Evolutionary conservation across 2,888 invertebrate species (phyloP).

Genomic region (Platynereis dumerilii): DNA sequence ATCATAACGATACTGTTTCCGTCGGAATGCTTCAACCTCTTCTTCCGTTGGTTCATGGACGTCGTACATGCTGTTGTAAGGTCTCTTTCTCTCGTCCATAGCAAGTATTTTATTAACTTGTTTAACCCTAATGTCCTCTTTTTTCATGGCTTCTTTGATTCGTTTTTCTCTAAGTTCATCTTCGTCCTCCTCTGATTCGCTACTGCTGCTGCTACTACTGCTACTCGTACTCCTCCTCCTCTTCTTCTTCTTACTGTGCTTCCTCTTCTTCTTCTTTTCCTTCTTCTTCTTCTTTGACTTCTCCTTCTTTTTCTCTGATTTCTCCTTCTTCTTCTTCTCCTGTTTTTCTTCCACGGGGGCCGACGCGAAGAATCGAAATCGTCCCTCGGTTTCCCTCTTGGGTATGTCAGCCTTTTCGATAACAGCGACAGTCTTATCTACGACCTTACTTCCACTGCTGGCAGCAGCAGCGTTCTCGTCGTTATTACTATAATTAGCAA

Average conservation of each 20-base stretch:
- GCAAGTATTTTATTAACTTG: constrained; percentile 73
- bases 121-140: constrained; percentile 52
- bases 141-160: constrained; percentile 53
- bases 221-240: constrained; percentile 40
- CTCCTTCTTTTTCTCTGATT: neutral
- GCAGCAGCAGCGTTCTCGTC: neutral
- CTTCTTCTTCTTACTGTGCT: constrained; percentile 47
- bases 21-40: constrained; percentile 91
- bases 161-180: constrained; percentile 44
- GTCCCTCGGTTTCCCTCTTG: neutral
- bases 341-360: constrained; percentile 47
- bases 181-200: constrained; percentile 41
- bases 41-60: constrained; percentile 86
- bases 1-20: constrained; percentile 73
- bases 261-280: constrained; percentile 52
- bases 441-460: no score
- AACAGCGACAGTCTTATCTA: neutral
- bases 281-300: constrained; percentile 18
- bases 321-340: neutral
- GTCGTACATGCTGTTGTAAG: constrained; percentile 80
- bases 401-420: neutral
- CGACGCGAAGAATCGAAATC: neutral
- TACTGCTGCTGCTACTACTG: constrained; percentile 39
- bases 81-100: constrained; percentile 87
- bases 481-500: no score